Base-by-base conservation (phyloP, 1,140 invertebrate species). In the Drosophila yakuba region DNA sequence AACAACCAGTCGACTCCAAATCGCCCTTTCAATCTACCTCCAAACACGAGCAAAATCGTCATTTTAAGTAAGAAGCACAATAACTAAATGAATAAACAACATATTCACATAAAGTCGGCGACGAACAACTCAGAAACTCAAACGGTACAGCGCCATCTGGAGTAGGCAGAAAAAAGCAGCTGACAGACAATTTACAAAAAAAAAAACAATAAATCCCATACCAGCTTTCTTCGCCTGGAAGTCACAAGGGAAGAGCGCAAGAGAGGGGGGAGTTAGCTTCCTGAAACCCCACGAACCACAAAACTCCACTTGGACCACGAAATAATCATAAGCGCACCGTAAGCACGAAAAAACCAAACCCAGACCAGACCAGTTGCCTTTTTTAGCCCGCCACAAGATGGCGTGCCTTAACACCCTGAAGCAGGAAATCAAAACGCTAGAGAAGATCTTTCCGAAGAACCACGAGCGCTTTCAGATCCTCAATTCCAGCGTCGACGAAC, bases 401-500 rank as follows among this genome's bases (percentile, higher is more conserved):
- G 98, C 98, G 95, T 99, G 98, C 95, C 94, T 99, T 94, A 98
- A 98, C 93, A 98, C 97, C 82, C 95, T 99, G 86, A 99, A 99
- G 94, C 96, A 98, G 94, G 98, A 99, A 95, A 99, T 99, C 93
- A 97, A 97, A 94, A 97, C 97, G 93, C 95, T 99, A 93, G 97
- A 99, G 94, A 95, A 96, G 93, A 95, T 97, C 91, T 99, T 99
- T 94, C 96, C 97, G 57, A 98, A 97, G 95, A 96, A 95, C 93
- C 98, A 99, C 95, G 97, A 98, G 93, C 95, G 98, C 92, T 99
- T 99, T 96, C 97, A 98, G 95, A 97, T 98, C 93, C 95, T 98
- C 93, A 96, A 97, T 92, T 98, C 98, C 85, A 98, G 97, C 95
- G 97, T 99, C 85, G 98, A 99, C 94, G 98, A 99, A 94, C 94